Evolutionary conservation across 2,888 invertebrate species (phyloP).

Genomic region (Amblyteles armatorius): DNA sequence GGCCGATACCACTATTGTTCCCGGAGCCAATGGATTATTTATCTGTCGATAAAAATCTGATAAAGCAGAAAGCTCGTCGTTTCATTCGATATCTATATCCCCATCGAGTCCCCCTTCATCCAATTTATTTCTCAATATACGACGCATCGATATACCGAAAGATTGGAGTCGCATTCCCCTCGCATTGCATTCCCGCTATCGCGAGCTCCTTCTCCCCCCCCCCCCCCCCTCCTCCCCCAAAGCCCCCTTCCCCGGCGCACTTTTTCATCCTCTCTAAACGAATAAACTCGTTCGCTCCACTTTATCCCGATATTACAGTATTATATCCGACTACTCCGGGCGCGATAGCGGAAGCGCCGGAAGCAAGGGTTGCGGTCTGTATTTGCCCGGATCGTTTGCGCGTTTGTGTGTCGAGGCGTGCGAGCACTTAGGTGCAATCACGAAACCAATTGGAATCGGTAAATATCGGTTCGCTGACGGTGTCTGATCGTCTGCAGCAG

Average conservation of each 20-base stretch:
- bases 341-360: slow-evolving; percentile 16
- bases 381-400: background rate
- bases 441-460: slow-evolving; percentile 83
- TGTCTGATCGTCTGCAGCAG: slow-evolving; percentile 46
- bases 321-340: slow-evolving; percentile 16
- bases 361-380: slow-evolving; percentile 46
- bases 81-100: slow-evolving; percentile 16
- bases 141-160: slow-evolving; percentile 62
- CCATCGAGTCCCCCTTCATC: background rate
- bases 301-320: slow-evolving; percentile 53
- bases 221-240: background rate
- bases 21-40: background rate
- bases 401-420: slow-evolving; percentile 51
- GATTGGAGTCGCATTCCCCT: slow-evolving; percentile 42
- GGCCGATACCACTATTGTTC: background rate
- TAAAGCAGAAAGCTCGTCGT: slow-evolving; percentile 14
- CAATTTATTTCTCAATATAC: slow-evolving; percentile 60
- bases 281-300: slow-evolving; percentile 56
- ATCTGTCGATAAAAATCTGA: slow-evolving; percentile 47
- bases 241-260: background rate
- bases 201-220: slow-evolving; percentile 4
- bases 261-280: slow-evolving; percentile 56
- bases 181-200: slow-evolving; percentile 28
- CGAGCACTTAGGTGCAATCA: slow-evolving; percentile 79
- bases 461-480: slow-evolving; percentile 74